Evolutionary conservation across 2,888 invertebrate genomes (phyloP), one percentile per base, ranked within the genome.

Genomic region (Meteorus colon): DNA sequence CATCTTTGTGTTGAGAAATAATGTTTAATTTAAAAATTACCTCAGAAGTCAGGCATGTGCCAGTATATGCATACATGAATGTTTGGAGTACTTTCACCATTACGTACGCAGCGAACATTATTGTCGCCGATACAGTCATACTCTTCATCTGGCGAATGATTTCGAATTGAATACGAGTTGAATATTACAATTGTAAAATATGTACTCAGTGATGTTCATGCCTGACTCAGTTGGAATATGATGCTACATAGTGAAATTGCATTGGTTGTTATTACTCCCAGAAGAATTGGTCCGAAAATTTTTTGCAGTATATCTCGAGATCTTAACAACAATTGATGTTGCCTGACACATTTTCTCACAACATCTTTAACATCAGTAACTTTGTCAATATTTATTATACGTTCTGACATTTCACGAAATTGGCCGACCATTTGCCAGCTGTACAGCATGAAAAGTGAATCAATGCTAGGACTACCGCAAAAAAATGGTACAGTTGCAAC

Each of bases 371-470:
- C 78, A 19, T 78, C 76, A 2, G 75, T 62, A 1, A 76, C 24
- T 2, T 63, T 37, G 5, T 51, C 65, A 4, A 79, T 51, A 37
- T 79, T 78, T 0, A 37, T 41, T 51, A 82, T 79, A 1, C 80
- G 73, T 31, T 70, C 66, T 0, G 81, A 73, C 34, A 84, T 77
- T n/a, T 77, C 78, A 8, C 81, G 80, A 19, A 86, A 68, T 41
- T 83, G 77, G 2, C 82, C 82, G 0, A 80, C 74, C 67, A 86
- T 82, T 62, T 84, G 84, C 60, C 84, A 82, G 14, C 82, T 41
- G 48, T 83, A 83, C 14, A 81, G 78, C 10, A 84, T 83, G 70
- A 85, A 85, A 4, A 84, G 74, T 0, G 78, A 78, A 41, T 86
- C 85, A 5, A 81, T 80, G 0, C 82, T 81, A 2, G 67, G 55